Conservation (phyloP, 2,888 invertebrate species). For the Eristalis pertinax region DNA sequence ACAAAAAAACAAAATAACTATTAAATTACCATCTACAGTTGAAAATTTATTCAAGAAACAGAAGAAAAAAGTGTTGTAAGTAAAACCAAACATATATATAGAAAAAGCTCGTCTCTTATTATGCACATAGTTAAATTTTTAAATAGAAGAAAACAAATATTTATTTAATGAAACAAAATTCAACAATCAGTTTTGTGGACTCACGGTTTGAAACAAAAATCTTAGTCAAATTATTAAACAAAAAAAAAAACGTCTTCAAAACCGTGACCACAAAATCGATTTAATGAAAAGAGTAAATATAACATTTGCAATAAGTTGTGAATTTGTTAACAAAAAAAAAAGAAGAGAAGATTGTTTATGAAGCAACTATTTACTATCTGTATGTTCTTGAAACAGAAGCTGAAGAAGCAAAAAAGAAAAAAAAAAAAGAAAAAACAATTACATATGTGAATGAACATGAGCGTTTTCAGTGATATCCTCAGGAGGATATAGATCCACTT, state of each 20-base stretch:
- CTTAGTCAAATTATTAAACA: conserved; percentile 47
- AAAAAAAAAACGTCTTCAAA: conserved; percentile 25
- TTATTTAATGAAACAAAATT: conserved; percentile 52
- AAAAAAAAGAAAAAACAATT: background rate
- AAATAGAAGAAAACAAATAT: conserved; percentile 35
- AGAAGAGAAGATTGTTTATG: conserved; percentile 37
- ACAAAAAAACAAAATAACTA: conserved; percentile 31
- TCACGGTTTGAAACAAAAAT: conserved; percentile 21
- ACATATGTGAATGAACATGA: conserved; percentile 58
- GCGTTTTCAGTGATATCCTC: conserved; percentile 72
- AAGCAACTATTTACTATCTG: conserved; percentile 61
- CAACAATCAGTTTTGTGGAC: conserved; percentile 53
- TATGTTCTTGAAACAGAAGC: conserved; percentile 41
- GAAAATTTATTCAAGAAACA: conserved; percentile 50
- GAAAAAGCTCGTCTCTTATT: conserved; percentile 61
- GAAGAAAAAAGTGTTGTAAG: conserved; percentile 51
- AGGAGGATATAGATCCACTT: conserved; percentile 61
- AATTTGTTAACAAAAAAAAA: conserved; percentile 48
- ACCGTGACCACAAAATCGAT: conserved; percentile 53
- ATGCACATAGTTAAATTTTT: conserved; percentile 69
- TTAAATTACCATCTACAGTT: conserved; percentile 40
- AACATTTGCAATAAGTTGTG: conserved; percentile 69
- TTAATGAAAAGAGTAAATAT: conserved; percentile 37
- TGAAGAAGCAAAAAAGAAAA: conserved; percentile 14
- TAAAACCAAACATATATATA: conserved; percentile 40